Evolutionary conservation across 1,140 invertebrate species (phyloP).

Genomic region (Ptiloglossa arizonensis): DNA sequence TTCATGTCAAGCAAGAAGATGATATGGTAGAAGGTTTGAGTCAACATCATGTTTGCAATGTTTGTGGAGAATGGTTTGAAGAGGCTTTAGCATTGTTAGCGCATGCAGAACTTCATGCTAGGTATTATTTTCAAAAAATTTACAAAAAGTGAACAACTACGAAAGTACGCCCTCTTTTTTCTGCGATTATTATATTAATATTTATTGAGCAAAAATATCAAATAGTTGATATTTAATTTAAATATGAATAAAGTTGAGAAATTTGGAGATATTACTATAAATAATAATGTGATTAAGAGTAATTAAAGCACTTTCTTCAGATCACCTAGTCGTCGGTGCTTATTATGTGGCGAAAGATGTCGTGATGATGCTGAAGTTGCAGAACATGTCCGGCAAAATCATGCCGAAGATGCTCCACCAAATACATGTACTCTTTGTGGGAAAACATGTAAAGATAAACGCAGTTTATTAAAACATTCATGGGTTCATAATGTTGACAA

Average conservation of each 20-base stretch:
- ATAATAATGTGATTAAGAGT: background rate
- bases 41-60: constrained; percentile 86
- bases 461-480: constrained; percentile 86
- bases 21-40: constrained; percentile 80
- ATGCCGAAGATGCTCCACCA: constrained; percentile 83
- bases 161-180: no score
- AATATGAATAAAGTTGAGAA: constrained; percentile 1
- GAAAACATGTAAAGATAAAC: constrained; percentile 86
- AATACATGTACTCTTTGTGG: constrained; percentile 85
- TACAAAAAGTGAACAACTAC: background rate
- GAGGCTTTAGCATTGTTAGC: constrained; percentile 88
- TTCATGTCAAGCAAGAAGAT: constrained; percentile 81
- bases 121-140: constrained; percentile 71
- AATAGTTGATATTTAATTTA: no score
- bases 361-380: constrained; percentile 82
- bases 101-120: constrained; percentile 88
- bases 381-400: constrained; percentile 83
- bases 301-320: constrained; percentile 39
- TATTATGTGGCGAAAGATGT: constrained; percentile 86
- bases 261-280: background rate
- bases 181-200: no score
- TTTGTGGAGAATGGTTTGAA: constrained; percentile 88
- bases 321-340: constrained; percentile 82
- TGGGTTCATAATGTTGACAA: constrained; percentile 85
- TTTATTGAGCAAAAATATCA: no score